These are phyloP conservation scores for Dolomedes plantarius DNA, from an alignment of 2,888 invertebrate species.

Conservation along the genomic window DNA sequence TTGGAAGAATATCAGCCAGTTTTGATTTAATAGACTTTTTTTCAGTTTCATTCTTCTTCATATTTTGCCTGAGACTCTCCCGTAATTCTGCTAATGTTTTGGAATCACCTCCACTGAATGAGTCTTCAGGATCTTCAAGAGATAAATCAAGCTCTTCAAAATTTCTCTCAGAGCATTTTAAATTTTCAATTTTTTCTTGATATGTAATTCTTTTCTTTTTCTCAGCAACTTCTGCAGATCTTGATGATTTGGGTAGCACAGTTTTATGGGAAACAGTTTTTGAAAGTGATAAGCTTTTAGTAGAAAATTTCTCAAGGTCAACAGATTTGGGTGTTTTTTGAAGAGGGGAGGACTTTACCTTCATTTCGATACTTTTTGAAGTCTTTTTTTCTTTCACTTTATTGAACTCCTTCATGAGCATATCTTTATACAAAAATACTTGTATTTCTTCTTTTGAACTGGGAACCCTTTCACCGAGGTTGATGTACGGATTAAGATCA, in stretches of 20 bases:
- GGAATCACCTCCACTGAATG: constrained; percentile 33
- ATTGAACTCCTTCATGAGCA: constrained; percentile 21
- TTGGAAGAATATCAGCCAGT: background rate
- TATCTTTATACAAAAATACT: constrained; percentile 26
- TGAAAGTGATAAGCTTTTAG: background rate
- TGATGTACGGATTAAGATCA: constrained; percentile 53
- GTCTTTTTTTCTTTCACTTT: constrained; percentile 10
- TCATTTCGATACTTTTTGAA: background rate
- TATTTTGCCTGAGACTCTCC: constrained; percentile 31
- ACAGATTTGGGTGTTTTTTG: background rate
- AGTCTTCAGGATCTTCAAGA: constrained; percentile 29
- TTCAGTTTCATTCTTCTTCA: constrained; percentile 34
- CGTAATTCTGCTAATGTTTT: constrained; percentile 54
- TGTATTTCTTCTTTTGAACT: constrained; percentile 36
- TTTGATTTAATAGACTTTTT: constrained; percentile 8
- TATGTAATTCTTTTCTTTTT: constrained; percentile 40
- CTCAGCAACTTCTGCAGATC: background rate
- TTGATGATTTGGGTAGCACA: background rate
- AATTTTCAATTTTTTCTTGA: constrained; percentile 42
- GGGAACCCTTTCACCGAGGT: constrained; percentile 44
- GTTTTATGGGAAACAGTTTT: background rate
- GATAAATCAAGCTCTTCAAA: background rate
- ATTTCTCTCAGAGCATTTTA: background rate
- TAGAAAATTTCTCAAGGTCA: background rate
- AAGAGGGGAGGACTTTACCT: background rate